Conservation (phyloP, 2,797 vertebrate genomes). For the Clarias fuscus region DNA sequence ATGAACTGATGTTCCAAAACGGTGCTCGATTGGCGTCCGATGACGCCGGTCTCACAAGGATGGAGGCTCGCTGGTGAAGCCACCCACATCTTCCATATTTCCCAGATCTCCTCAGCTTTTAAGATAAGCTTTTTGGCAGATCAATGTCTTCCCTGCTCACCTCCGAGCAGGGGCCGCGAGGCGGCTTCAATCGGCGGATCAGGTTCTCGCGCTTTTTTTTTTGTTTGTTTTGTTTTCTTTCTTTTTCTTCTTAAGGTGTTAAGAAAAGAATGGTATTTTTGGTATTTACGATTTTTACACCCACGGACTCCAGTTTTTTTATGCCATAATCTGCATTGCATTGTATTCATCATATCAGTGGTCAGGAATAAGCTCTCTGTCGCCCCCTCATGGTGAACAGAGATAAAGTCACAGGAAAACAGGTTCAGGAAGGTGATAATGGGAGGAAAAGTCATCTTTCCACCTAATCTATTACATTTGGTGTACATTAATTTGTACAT, state of each 20-base stretch:
- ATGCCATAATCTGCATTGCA: neutral
- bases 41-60: neutral
- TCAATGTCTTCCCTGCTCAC: neutral
- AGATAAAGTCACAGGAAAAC: neutral
- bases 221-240: neutral
- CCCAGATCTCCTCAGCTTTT: neutral
- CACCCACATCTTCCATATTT: neutral
- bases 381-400: conserved; percentile 36
- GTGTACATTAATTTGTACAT: conserved; percentile 10
- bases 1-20: conserved; percentile 30
- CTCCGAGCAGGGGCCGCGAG: neutral
- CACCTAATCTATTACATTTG: conserved; percentile 49
- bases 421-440: neutral
- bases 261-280: conserved; percentile 13
- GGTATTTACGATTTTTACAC: conserved; percentile 20
- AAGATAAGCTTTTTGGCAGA: neutral
- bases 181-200: conserved; percentile 5
- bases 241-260: neutral
- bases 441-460: neutral
- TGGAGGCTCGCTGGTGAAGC: neutral
- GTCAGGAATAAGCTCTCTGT: conserved; percentile 20
- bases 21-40: conserved; percentile 30
- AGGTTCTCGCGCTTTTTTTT: neutral
- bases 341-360: neutral
- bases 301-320: neutral